These are phyloP conservation scores for Dolichallabes microphthalmus DNA, from an alignment of 2,113 vertebrate genomes.

Conservation along the genomic window DNA sequence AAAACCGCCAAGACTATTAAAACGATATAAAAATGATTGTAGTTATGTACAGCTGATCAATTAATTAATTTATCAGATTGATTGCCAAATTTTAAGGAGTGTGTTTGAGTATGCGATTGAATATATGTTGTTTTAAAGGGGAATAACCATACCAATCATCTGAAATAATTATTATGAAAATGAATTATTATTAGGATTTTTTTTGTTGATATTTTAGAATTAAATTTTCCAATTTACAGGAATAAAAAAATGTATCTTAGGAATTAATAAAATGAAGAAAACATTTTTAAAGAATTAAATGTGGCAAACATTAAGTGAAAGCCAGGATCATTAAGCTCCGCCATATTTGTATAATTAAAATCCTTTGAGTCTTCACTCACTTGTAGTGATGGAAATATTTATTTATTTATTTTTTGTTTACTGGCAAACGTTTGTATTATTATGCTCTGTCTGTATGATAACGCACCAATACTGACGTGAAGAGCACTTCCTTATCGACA, in stretches of 20 bases:
- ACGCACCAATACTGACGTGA: not conserved
- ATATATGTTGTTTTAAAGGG: not conserved
- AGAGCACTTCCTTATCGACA: not conserved
- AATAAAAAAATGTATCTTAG: not conserved
- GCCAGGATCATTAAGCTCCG: not conserved
- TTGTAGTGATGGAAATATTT: not conserved
- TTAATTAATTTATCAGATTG: not conserved
- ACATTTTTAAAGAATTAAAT: not conserved
- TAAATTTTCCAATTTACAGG: not conserved
- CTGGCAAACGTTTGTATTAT: not conserved
- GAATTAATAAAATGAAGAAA: not conserved
- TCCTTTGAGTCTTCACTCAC: not conserved
- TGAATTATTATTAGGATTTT: not conserved
- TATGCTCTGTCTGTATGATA: not conserved
- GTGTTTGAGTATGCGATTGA: not conserved
- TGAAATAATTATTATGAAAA: not conserved
- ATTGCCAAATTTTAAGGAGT: not conserved
- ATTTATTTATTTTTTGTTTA: not conserved
- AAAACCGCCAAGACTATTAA: too few species aligned
- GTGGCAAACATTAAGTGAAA: not conserved
- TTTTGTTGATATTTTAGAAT: not conserved
- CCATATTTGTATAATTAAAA: not conserved
- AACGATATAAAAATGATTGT: not conserved
- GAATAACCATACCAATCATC: not conserved
- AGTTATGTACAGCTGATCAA: not conserved